Evolutionary conservation across 2,888 invertebrate species (phyloP).

Genomic region (Polydrusus pterygomalis): DNA sequence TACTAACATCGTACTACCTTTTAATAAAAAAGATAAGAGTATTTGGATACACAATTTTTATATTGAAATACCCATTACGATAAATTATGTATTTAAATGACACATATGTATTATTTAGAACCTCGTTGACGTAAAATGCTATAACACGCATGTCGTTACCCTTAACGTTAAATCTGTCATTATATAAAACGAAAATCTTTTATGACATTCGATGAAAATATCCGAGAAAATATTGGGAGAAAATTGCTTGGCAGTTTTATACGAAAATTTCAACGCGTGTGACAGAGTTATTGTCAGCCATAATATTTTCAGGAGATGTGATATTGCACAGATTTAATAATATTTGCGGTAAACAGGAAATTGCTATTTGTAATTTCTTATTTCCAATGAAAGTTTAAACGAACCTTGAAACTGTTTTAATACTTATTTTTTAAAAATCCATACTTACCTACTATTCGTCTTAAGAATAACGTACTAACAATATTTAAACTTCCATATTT

Average conservation of each 20-base stretch:
- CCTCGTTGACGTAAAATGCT: not conserved
- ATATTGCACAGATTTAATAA: not conserved
- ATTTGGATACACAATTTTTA: no score
- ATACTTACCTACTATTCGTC: no score
- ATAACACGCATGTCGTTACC: not conserved
- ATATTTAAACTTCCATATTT: no score
- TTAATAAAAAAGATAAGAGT: no score
- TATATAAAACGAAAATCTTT: slow-evolving; percentile 14
- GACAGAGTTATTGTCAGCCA: not conserved
- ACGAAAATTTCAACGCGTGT: not conserved
- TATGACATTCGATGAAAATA: slow-evolving; percentile 14
- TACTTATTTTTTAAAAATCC: no score
- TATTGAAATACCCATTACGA: no score
- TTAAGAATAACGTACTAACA: no score
- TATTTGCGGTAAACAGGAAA: not conserved
- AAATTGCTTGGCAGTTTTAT: slow-evolving; percentile 11
- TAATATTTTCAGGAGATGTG: not conserved
- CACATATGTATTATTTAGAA: not conserved
- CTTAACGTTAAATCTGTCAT: not conserved
- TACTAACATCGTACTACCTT: no score
- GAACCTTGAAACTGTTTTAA: no score
- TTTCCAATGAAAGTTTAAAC: no score
- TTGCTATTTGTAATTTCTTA: not conserved
- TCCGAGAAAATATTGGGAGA: not conserved
- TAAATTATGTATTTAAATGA: no score